These are phyloP conservation scores for Helleia helle DNA, from an alignment of 2,888 invertebrate genomes.

Conservation along the genomic window DNA sequence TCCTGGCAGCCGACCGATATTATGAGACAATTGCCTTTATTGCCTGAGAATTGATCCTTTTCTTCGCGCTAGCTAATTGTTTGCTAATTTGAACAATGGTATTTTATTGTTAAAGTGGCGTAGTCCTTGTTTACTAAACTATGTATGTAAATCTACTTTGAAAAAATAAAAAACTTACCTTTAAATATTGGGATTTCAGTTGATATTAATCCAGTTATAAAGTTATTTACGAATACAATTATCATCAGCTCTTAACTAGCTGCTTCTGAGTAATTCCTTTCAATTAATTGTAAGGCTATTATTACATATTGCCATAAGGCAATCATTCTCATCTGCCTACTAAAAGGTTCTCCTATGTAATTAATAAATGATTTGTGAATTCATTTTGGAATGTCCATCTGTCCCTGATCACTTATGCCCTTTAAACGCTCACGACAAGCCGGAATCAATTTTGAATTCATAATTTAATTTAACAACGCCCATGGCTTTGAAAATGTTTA, in stretches of 20 bases:
- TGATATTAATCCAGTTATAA: too few relatives aligned
- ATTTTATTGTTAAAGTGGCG: constrained; percentile 15
- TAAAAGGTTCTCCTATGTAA: too few relatives aligned
- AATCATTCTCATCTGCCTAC: background rate
- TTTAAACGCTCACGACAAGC: constrained; percentile 39
- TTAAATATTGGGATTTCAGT: too few relatives aligned
- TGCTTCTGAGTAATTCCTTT: too few relatives aligned
- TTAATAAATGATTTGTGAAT: background rate
- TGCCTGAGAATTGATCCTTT: constrained; percentile 53
- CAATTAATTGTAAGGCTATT: too few relatives aligned
- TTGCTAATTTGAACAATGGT: constrained; percentile 23
- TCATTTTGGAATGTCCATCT: constrained; percentile 22
- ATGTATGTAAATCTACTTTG: constrained; percentile 1
- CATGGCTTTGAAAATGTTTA: constrained; percentile 39
- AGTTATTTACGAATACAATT: too few relatives aligned
- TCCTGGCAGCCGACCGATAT: constrained; percentile 61
- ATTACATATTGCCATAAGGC: too few relatives aligned
- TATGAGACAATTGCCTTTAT: constrained; percentile 64
- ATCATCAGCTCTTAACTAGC: too few relatives aligned
- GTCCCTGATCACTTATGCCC: constrained; percentile 27
- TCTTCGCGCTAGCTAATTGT: constrained; percentile 34
- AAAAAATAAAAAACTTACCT: too few relatives aligned
- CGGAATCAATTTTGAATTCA: constrained; percentile 52
- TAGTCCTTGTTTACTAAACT: too few relatives aligned
- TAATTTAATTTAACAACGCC: constrained; percentile 49